Conservation (phyloP, 2,113 vertebrate species). For the Perca flavescens region DNA sequence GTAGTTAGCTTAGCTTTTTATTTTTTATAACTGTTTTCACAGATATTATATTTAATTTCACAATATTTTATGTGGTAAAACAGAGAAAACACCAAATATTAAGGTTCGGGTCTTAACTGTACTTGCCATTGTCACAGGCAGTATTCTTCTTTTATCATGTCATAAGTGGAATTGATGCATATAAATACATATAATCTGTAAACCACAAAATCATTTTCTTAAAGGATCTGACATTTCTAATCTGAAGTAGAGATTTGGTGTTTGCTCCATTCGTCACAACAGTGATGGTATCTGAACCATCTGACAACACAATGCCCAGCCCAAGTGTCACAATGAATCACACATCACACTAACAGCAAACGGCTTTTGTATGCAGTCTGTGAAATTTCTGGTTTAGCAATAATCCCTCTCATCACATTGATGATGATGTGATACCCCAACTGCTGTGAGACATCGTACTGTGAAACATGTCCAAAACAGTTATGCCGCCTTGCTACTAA, state of each 20-base stretch:
- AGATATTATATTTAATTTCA: not conserved
- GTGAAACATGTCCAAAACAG: constrained; percentile 2
- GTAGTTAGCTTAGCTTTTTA: not conserved
- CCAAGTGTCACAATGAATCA: constrained; percentile 14
- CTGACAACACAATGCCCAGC: constrained; percentile 2
- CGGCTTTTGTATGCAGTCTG: constrained; percentile 1
- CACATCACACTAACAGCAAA: not conserved
- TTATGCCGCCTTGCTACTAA: not conserved
- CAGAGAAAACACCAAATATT: not conserved
- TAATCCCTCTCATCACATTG: not conserved
- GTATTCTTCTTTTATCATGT: not conserved
- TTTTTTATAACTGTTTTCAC: not conserved
- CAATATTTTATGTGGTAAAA: not conserved
- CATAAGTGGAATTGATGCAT: not conserved
- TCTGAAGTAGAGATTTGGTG: not conserved
- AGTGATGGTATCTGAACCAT: not conserved
- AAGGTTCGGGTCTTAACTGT: not conserved
- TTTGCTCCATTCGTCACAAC: not conserved
- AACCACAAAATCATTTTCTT: not conserved
- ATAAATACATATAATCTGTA: not conserved
- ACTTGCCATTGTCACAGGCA: not conserved
- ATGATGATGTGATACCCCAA: constrained; percentile 13
- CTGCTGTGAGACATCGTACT: constrained; percentile 40
- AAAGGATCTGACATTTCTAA: not conserved
- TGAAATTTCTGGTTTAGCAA: constrained; percentile 19